Evolutionary conservation across 2,113 vertebrate genomes (phyloP), one percentile per base, ranked within the genome.

Genomic region (Notiomystis cincta): DNA sequence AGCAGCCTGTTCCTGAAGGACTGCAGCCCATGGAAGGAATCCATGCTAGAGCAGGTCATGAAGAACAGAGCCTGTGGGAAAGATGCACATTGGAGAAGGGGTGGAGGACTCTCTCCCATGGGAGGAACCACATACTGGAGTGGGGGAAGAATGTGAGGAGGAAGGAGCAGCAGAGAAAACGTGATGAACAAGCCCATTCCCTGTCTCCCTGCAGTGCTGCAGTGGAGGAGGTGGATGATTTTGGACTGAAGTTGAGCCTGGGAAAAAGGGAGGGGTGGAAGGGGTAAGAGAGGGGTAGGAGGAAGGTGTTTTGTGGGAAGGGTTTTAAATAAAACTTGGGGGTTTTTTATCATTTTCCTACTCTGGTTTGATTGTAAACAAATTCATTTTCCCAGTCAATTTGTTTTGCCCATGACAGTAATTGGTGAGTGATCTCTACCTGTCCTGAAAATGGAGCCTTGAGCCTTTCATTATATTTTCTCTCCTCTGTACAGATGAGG

Each of bases 21-120:
- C 38, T 73, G 45, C 19, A 82, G 23, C 33, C 33, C 20, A 1
- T 11, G 27, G 37, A 65, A 37, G 11, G 22, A 58, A 57, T 15
- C 22, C 44, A 37, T 0, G 0, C 31, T 33, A 30, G 35, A 50
- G 12, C 24, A 50, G 27, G 2, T 27, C 5, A 3, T 13, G 18
- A 72, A 42, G 13, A 65, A 7, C 44, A 53, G 30, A 67, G 7
- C 4, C 30, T 25, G 24, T 22, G n/a, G 70, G 24, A 60, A 60
- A 35, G n/a, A 30, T 11, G 9, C n/a, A 40, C 5, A 4, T 1
- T 82, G 53, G 17, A 40, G 24, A 38, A 61, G 13, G 40, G 7
- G 9, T 47, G 20, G 24, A 89, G 1, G 19, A 45, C 16, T 38
- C 13, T 38, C 37, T 38, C 25, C 28, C 11, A 4, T 21, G 24